Percentiles rank a stretch among this genome's conserved stretches.
Evolutionary conservation across 1,140 invertebrate genomes (phyloP).

Genomic region (Drosophila auraria): DNA sequence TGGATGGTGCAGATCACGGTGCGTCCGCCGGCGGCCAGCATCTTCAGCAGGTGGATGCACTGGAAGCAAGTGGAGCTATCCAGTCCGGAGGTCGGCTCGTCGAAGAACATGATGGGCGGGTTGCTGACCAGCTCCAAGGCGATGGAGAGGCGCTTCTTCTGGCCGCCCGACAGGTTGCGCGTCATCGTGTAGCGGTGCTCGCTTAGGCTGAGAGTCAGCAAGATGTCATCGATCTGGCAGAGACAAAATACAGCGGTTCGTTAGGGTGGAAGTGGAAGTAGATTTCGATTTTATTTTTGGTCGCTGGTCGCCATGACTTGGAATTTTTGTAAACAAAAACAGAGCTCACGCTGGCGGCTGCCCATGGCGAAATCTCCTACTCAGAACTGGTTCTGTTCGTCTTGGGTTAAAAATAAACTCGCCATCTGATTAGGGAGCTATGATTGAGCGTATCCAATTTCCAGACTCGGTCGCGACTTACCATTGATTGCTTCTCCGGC

Average conservation of each 20-base stretch:
- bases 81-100: conserved; percentile 98
- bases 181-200: conserved; percentile 96
- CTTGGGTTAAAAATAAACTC: background rate
- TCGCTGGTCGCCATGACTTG: conserved; percentile 24
- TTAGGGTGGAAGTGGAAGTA: background rate
- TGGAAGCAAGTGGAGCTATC: conserved; percentile 98
- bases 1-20: conserved; percentile 99
- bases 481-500: conserved; percentile 92
- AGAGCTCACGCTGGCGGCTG: background rate
- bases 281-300: conserved; percentile 16
- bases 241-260: conserved; percentile 1
- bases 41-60: conserved; percentile 94
- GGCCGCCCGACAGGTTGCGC: conserved; percentile 96
- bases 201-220: conserved; percentile 94
- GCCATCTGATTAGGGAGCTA: background rate
- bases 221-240: conserved; percentile 93
- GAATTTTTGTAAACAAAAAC: conserved; percentile 9
- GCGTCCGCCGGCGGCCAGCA: conserved; percentile 94
- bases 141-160: conserved; percentile 97
- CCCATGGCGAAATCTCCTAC: background rate
- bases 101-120: conserved; percentile 98
- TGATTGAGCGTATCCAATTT: conserved; percentile 33
- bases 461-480: conserved; percentile 85
- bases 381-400: conserved; percentile 34
- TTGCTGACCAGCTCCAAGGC: conserved; percentile 98